These are phyloP conservation scores for Tympanuchus pallidicinctus DNA, from an alignment of 2,113 vertebrate species.

Conservation along the genomic window DNA sequence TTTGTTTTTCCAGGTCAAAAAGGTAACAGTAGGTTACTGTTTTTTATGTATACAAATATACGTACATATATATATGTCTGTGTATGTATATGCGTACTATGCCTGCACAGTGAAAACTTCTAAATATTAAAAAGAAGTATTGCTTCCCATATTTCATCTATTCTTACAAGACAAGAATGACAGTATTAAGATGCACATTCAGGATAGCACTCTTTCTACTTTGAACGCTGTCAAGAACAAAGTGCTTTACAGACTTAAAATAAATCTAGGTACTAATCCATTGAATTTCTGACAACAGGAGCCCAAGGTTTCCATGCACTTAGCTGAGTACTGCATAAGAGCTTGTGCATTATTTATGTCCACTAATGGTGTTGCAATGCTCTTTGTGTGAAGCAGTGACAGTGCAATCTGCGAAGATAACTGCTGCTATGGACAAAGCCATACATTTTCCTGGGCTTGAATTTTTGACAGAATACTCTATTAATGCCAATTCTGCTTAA, in stretches of 20 bases:
- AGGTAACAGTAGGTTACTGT: conserved; percentile 50
- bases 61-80: background rate
- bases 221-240: conserved; percentile 92
- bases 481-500: conserved; percentile 92
- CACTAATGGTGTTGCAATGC: conserved; percentile 96
- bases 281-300: conserved; percentile 97
- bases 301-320: conserved; percentile 97
- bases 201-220: conserved; percentile 89
- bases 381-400: conserved; percentile 92
- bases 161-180: conserved; percentile 91
- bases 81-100: conserved; percentile 4
- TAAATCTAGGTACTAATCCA: conserved; percentile 99
- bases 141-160: conserved; percentile 84
- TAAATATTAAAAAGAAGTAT: conserved; percentile 88
- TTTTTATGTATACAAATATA: conserved; percentile 52
- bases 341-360: conserved; percentile 99
- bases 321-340: conserved; percentile 94
- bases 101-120: conserved; percentile 80
- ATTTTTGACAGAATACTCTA: conserved; percentile 93
- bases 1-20: conserved; percentile 73
- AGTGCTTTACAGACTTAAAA: conserved; percentile 95
- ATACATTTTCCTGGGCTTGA: conserved; percentile 88
- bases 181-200: conserved; percentile 90
- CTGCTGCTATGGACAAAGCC: conserved; percentile 94
- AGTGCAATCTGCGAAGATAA: conserved; percentile 94